Conservation (phyloP, 2,113 vertebrate genomes). For the Xenopus tropicalis region DNA sequence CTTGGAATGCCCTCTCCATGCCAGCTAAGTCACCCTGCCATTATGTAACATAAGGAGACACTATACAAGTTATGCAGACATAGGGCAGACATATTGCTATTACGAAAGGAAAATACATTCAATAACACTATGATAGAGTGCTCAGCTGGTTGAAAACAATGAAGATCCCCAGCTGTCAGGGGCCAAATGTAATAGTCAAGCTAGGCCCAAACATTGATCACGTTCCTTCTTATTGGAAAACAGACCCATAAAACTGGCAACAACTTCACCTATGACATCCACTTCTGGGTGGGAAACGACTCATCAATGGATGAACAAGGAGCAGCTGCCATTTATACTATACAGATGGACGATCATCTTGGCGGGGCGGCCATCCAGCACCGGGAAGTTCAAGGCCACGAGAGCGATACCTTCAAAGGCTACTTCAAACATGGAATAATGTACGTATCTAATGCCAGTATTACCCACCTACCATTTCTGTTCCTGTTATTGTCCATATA, state of each 20-base stretch:
- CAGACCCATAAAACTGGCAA: conserved; percentile 72
- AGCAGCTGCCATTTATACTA: conserved; percentile 75
- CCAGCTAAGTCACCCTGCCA: too few relatives aligned
- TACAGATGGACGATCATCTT: conserved; percentile 75
- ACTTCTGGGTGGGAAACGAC: conserved; percentile 77
- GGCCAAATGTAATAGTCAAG: too few relatives aligned
- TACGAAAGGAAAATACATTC: too few relatives aligned
- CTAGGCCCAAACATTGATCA: not conserved
- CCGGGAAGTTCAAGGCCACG: conserved; percentile 73
- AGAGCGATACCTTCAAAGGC: conserved; percentile 71
- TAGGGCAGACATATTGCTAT: too few relatives aligned
- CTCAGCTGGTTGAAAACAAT: too few relatives aligned
- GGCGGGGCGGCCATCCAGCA: conserved; percentile 73
- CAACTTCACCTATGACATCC: conserved; percentile 71
- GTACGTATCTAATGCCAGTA: conserved; percentile 53
- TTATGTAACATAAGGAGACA: too few relatives aligned
- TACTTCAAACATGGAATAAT: conserved; percentile 82
- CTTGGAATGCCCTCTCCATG: too few relatives aligned
- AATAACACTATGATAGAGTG: too few relatives aligned
- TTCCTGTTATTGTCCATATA: too few relatives aligned
- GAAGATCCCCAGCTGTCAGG: too few relatives aligned
- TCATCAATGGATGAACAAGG: conserved; percentile 80
- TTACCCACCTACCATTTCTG: not conserved
- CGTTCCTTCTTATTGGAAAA: not conserved
- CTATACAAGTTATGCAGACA: too few relatives aligned